A percentile compares a stretch with the other conserved stretches of the same genome.
Evolutionary conservation across 23 tunicate genomes (phyloP).

Genomic region (Halocynthia roretzi): DNA sequence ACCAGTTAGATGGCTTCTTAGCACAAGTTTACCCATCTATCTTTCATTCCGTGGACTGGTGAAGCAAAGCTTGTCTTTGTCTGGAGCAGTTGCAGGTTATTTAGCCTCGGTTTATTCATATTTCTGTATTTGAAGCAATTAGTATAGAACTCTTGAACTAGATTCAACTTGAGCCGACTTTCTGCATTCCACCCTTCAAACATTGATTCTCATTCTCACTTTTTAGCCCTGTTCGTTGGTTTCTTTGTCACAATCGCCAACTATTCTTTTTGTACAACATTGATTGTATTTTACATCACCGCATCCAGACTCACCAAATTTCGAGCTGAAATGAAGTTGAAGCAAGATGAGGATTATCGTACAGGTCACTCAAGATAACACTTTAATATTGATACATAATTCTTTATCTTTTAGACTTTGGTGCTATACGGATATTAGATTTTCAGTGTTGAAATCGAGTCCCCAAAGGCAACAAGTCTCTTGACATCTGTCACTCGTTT

Average conservation of each 20-base stretch:
- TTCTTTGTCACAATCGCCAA: slow-evolving; percentile 59
- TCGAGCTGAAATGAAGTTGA: slow-evolving; percentile 35
- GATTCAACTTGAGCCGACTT: neutral
- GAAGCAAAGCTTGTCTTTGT: slow-evolving; percentile 32
- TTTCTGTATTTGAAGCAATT: slow-evolving; percentile 1
- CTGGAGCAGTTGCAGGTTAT: slow-evolving; percentile 70
- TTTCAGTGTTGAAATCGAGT: too few relatives aligned
- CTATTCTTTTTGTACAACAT: slow-evolving; percentile 28
- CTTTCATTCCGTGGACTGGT: slow-evolving; percentile 41
- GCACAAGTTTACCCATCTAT: slow-evolving; percentile 28
- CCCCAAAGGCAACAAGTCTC: too few relatives aligned
- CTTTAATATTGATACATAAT: too few relatives aligned
- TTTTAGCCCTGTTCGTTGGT: slow-evolving; percentile 72
- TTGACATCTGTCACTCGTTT: too few relatives aligned
- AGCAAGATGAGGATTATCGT: slow-evolving; percentile 49
- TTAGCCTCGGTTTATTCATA: neutral
- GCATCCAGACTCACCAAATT: slow-evolving; percentile 75
- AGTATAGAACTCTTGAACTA: neutral
- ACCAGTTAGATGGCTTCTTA: slow-evolving; percentile 36
- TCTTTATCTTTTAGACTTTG: too few relatives aligned
- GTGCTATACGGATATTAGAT: too few relatives aligned
- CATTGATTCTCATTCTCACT: neutral
- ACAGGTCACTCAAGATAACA: too few relatives aligned
- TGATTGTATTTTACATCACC: slow-evolving; percentile 57
- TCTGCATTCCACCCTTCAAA: neutral